Conservation (phyloP, 2,888 invertebrate species). For the Belgica antarctica region DNA sequence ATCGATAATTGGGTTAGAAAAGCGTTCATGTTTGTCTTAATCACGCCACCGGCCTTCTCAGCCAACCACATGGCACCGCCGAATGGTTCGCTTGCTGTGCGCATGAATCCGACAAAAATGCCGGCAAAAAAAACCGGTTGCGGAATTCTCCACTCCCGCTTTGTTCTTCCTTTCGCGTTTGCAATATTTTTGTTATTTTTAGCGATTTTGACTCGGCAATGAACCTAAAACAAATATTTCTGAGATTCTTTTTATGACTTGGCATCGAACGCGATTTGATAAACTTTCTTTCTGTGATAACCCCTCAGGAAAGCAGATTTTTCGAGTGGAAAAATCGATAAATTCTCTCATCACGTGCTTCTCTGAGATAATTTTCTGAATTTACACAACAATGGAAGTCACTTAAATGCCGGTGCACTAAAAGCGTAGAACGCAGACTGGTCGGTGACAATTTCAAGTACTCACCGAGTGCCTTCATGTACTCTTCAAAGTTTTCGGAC, state of each 20-base stretch:
- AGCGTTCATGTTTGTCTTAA: not conserved
- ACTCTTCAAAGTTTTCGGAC: slow-evolving; percentile 84
- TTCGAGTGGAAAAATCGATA: too few relatives aligned
- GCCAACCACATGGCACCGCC: not conserved
- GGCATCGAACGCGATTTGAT: not conserved
- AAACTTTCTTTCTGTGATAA: not conserved
- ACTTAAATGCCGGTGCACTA: too few relatives aligned
- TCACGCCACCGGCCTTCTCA: slow-evolving; percentile 21
- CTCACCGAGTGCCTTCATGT: slow-evolving; percentile 84
- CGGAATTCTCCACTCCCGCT: not conserved
- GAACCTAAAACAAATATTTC: too few relatives aligned
- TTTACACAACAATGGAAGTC: too few relatives aligned
- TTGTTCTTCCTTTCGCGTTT: slow-evolving; percentile 4
- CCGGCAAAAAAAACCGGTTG: slow-evolving; percentile 17
- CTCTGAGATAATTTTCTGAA: too few relatives aligned
- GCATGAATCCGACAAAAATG: not conserved
- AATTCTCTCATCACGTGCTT: too few relatives aligned
- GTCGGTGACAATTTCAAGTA: too few relatives aligned
- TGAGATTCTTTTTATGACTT: not conserved
- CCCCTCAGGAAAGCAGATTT: slow-evolving; percentile 1
- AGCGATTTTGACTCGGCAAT: too few relatives aligned
- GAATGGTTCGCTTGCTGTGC: not conserved
- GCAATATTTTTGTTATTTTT: not conserved
- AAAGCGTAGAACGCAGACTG: too few relatives aligned
- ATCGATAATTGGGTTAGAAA: too few relatives aligned